These are phyloP conservation scores for Drosophila nannoptera DNA, from an alignment of 1,140 invertebrate species.

Conservation along the genomic window DNA sequence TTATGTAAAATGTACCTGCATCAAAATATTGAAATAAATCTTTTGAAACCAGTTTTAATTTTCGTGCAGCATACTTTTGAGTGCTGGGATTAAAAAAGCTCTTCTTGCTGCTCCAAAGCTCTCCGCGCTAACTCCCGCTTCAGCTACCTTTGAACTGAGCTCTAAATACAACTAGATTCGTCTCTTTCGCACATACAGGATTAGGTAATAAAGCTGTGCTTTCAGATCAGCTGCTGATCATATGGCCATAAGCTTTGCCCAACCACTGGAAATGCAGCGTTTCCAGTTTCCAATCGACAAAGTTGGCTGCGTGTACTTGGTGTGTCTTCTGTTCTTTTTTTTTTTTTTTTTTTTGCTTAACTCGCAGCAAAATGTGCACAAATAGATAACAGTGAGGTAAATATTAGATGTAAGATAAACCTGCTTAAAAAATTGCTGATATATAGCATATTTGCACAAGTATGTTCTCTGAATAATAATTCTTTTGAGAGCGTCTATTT, in stretches of 20 bases:
- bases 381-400: constrained; percentile 35
- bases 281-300: constrained; percentile 32
- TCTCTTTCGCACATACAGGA: constrained; percentile 22
- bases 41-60: not conserved
- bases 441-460: not conserved
- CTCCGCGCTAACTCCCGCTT: constrained; percentile 13
- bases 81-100: not conserved
- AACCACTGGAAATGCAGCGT: constrained; percentile 15
- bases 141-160: not conserved
- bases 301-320: constrained; percentile 17
- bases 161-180: not conserved
- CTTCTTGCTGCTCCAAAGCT: not conserved
- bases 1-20: constrained; percentile 18
- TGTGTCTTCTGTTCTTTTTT: constrained; percentile 5
- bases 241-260: constrained; percentile 36
- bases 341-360: constrained; percentile 12
- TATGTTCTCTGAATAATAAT: too few species aligned
- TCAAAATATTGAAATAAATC: constrained; percentile 19
- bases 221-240: constrained; percentile 46
- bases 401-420: constrained; percentile 5
- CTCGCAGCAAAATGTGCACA: constrained; percentile 3
- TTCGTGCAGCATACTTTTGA: constrained; percentile 20
- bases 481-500: not conserved
- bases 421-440: not conserved
- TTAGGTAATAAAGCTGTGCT: constrained; percentile 37